A percentile compares a stretch with the other conserved stretches of the same genome.
phyloP scores from a whole-genome alignment of 2,888 invertebrate species.

The Erebia epiphron region DNA sequence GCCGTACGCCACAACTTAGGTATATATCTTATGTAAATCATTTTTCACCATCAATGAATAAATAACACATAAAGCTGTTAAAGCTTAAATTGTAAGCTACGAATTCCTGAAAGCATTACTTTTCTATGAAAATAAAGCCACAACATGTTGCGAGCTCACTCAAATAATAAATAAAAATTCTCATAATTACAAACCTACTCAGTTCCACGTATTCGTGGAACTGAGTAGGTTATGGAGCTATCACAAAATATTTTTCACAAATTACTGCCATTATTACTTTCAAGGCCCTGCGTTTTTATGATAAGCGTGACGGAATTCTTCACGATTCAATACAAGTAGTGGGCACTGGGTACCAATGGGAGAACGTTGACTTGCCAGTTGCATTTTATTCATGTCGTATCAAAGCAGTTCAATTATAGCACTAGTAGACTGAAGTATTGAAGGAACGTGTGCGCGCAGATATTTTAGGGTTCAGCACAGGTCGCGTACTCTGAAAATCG shows the following conservation, averaged over 20 bases:
- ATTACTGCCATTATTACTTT: constrained; percentile 32
- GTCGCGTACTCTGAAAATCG: constrained; percentile 62
- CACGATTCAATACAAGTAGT: constrained; percentile 17
- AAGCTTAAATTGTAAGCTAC: background rate
- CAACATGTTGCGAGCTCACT: constrained; percentile 14
- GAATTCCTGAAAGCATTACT: background rate
- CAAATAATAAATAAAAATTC: constrained; percentile 21
- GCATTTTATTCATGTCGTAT: constrained; percentile 13
- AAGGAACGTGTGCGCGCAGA: constrained; percentile 28
- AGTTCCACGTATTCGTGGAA: constrained; percentile 27
- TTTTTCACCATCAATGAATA: background rate
- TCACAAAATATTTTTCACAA: constrained; percentile 29
- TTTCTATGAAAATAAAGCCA: constrained; percentile 8
- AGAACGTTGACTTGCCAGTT: background rate
- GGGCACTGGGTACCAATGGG: background rate
- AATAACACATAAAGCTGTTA: background rate
- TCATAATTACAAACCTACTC: constrained; percentile 22
- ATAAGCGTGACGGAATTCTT: constrained; percentile 25
- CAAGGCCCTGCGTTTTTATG: constrained; percentile 25
- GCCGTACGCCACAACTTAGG: no score
- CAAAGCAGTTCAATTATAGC: constrained; percentile 32
- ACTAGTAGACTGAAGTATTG: constrained; percentile 17
- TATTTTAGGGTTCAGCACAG: constrained; percentile 57
- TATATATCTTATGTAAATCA: background rate
- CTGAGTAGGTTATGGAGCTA: constrained; percentile 10